Evolutionary conservation across 1,140 invertebrate species (phyloP).

Genomic region (Reticulitermes speratus): DNA sequence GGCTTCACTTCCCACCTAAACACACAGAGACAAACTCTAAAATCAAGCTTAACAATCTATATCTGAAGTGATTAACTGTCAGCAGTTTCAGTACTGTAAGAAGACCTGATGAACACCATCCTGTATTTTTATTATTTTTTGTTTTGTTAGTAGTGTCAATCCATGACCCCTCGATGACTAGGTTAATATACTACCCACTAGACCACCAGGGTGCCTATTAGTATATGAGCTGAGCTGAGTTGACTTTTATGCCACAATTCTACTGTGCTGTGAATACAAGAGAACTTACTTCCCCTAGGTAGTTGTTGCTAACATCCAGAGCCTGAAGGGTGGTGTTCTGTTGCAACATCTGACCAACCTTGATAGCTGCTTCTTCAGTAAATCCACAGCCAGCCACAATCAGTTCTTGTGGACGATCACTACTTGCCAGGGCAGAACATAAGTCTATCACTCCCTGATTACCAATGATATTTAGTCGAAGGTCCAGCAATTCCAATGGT

Average conservation of each 20-base stretch:
- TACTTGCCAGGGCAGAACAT: conserved; percentile 36
- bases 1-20: background rate
- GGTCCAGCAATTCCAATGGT: conserved; percentile 40
- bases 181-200: too few species aligned
- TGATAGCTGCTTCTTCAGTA: background rate
- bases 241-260: too few species aligned
- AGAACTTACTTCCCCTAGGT: conserved; percentile 11
- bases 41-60: too few species aligned
- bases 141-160: too few species aligned
- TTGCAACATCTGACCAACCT: conserved; percentile 22
- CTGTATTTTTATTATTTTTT: too few species aligned
- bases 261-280: too few species aligned
- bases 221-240: too few species aligned
- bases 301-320: conserved; percentile 27
- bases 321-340: conserved; percentile 21
- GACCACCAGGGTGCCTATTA: too few species aligned
- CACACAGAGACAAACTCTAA: background rate
- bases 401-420: background rate
- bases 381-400: conserved; percentile 23
- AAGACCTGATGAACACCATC: too few species aligned
- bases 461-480: conserved; percentile 45
- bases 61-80: too few species aligned
- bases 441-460: conserved; percentile 42
- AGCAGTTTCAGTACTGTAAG: too few species aligned
- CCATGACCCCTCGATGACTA: too few species aligned